Evolutionary conservation across 2,797 vertebrate genomes (phyloP), one percentile per base, ranked within the genome.

Genomic region (Tolypeutes matacus): DNA sequence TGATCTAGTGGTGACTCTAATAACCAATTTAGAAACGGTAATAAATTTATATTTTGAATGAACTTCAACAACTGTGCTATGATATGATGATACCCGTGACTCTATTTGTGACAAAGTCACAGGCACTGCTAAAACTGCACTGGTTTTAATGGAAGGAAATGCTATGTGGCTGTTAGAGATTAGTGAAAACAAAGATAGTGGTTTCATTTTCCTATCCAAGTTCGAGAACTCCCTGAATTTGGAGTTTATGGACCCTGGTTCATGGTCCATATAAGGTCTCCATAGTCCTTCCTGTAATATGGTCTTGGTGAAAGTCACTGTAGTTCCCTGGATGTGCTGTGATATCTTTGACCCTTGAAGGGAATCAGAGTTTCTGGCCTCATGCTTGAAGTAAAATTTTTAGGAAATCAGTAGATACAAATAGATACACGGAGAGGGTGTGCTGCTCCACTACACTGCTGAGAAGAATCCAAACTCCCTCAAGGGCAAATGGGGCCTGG

Each of bases 21-120:
- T 91, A 89, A 62, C 25, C 53, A 77, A 23, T 87, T 75, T 80
- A 93, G 46, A 78, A 83, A 58, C 65, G 56, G n/a, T 46, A 9
- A 69, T 62, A 65, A 96, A 36, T n/a, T 8, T 76, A n/a, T 72
- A 80, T 65, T 95, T 93, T 89, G 56, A 92, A 90, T 80, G 84
- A 75, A 62, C 7, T 46, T 13, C n/a, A 84, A 14, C 3, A 73
- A 46, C 2, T 84, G 8, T 80, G 46, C 85, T 64, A 70, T 65
- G 7, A 64, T 70, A 42, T 89, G 36, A 86, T 83, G 82, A 56
- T 56, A 65, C 23, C 25, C 89, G 49, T 42, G 65, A 56, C 86
- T 93, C 34, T 82, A 7, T 42, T 93, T 42, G 7, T 69, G 23
- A 75, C 75, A 78, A 76, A 88, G 18, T 89, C 39, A n/a, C n/a